These are phyloP conservation scores for Sinocyclocheilus anophthalmus DNA, from an alignment of 2,113 vertebrate species.

Conservation along the genomic window DNA sequence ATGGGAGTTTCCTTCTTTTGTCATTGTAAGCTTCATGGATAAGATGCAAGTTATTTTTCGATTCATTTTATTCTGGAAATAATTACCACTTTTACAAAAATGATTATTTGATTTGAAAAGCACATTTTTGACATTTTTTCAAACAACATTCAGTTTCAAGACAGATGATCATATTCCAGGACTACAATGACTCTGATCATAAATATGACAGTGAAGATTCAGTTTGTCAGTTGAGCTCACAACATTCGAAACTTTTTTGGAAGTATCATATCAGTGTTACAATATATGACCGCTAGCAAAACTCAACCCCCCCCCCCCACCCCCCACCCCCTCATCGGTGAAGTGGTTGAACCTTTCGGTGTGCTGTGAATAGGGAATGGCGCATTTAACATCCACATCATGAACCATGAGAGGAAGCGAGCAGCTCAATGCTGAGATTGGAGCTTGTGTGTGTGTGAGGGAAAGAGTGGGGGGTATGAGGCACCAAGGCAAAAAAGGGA, in stretches of 20 bases:
- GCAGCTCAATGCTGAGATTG: conserved; percentile 51
- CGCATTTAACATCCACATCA: conserved; percentile 62
- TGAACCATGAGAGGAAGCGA: conserved; percentile 47
- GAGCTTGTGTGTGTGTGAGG: conserved; percentile 40
- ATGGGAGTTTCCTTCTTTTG: too few relatives aligned
- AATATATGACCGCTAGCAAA: not conserved
- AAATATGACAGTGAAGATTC: not conserved
- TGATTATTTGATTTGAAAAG: not conserved
- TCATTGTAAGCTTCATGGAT: too few relatives aligned
- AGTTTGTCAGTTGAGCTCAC: not conserved
- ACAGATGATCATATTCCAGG: not conserved
- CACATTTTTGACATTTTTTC: too few relatives aligned
- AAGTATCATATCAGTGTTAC: not conserved
- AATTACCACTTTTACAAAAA: too few relatives aligned
- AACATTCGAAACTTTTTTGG: not conserved
- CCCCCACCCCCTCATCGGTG: conserved; percentile 10
- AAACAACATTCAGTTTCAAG: not conserved
- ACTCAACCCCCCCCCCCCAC: conserved; percentile 5
- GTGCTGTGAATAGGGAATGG: conserved; percentile 57
- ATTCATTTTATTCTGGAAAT: too few relatives aligned
- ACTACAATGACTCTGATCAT: not conserved
- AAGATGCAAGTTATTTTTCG: too few relatives aligned
- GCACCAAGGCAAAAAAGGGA: conserved; percentile 51
- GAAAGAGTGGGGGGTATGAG: conserved; percentile 46
- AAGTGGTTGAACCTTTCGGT: conserved; percentile 47